A percentile compares a stretch with the other conserved stretches of the same genome.
Evolutionary conservation across 1,140 invertebrate genomes (phyloP).

Genomic region (Drosophila pruinosa): DNA sequence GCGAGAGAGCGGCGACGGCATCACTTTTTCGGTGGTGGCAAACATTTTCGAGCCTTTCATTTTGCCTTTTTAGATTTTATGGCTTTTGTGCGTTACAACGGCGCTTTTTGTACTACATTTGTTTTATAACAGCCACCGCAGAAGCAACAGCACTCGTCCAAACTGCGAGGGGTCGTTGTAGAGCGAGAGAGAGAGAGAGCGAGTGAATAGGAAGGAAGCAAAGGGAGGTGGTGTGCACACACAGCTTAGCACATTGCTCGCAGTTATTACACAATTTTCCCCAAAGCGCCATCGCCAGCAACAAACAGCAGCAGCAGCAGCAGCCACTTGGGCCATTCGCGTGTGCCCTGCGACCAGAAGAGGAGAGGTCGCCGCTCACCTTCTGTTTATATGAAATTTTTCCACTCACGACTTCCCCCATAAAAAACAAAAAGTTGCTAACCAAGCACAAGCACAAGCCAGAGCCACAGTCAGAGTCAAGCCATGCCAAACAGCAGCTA

Average conservation of each 20-base stretch:
- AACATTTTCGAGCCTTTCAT: slow-evolving; percentile 73
- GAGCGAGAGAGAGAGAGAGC: neutral
- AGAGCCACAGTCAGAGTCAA: slow-evolving; percentile 16
- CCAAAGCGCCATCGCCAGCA: slow-evolving; percentile 61
- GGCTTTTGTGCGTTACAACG: slow-evolving; percentile 78
- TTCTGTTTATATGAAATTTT: slow-evolving; percentile 78
- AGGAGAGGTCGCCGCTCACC: slow-evolving; percentile 32
- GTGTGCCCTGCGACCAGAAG: slow-evolving; percentile 60
- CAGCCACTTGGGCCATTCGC: slow-evolving; percentile 53
- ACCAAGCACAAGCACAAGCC: slow-evolving; percentile 25
- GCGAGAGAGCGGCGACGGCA: slow-evolving; percentile 23
- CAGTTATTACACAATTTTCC: slow-evolving; percentile 79
- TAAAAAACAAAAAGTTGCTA: slow-evolving; percentile 54
- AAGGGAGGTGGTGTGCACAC: slow-evolving; percentile 3
- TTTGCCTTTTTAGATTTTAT: slow-evolving; percentile 80
- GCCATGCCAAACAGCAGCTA: slow-evolving; percentile 62
- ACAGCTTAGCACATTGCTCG: slow-evolving; percentile 76
- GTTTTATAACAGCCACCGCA: slow-evolving; percentile 73
- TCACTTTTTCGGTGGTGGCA: slow-evolving; percentile 70
- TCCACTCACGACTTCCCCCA: slow-evolving; percentile 71
- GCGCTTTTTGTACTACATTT: slow-evolving; percentile 77
- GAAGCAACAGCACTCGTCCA: slow-evolving; percentile 36
- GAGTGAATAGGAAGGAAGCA: neutral
- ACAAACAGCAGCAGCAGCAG: slow-evolving; percentile 42
- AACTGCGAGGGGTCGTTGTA: slow-evolving; percentile 41